Conservation (phyloP, 2,113 vertebrate species). For the Notiomystis cincta region DNA sequence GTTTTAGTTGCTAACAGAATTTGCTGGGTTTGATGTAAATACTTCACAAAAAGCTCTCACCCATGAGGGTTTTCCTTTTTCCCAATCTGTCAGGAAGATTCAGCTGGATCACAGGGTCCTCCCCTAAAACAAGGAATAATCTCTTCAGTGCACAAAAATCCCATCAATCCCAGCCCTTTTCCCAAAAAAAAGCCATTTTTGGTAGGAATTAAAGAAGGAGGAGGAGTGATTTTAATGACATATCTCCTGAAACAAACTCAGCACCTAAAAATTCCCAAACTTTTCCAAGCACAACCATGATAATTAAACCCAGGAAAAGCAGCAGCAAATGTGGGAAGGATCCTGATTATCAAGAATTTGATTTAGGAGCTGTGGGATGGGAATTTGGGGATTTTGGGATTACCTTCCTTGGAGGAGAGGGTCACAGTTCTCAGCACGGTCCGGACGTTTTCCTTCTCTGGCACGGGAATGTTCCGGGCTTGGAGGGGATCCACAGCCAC, state of each 20-base stretch:
- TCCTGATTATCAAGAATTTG: not conserved
- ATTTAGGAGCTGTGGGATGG: not conserved
- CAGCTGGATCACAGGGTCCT: constrained; percentile 68
- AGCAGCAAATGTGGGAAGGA: not conserved
- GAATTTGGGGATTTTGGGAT: not conserved
- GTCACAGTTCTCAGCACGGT: constrained; percentile 70
- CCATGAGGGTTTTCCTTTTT: constrained; percentile 57
- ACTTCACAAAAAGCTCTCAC: not conserved
- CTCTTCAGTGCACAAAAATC: not conserved
- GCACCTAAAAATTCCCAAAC: not conserved
- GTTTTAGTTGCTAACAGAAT: not conserved
- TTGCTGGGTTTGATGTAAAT: not conserved
- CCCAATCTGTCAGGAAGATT: constrained; percentile 78
- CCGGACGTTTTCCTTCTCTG: constrained; percentile 83
- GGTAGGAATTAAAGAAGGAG: rapidly evolving
- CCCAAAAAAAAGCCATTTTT: too few relatives aligned
- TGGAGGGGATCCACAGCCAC: constrained; percentile 45
- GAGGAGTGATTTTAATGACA: not conserved
- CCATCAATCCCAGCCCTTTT: not conserved
- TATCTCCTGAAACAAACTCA: too few relatives aligned
- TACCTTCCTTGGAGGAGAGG: constrained; percentile 76
- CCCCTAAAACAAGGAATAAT: constrained; percentile 42
- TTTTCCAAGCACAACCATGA: not conserved
- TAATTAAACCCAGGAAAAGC: not conserved
- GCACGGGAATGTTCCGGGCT: constrained; percentile 54